Evolutionary conservation across 1,140 invertebrate genomes (phyloP).

Genomic region (Drosophila athabasca): DNA sequence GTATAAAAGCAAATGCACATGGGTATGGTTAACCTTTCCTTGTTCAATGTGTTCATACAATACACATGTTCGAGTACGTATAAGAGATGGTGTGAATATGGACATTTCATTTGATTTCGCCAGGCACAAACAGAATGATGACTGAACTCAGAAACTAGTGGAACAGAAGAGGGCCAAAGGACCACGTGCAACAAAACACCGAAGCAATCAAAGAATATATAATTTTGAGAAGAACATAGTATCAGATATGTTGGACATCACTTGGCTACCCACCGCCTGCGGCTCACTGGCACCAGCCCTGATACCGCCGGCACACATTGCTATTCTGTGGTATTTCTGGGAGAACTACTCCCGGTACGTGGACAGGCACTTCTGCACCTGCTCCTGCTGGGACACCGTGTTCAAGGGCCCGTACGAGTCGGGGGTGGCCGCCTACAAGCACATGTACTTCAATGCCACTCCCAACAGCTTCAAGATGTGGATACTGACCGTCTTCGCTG

Average conservation of each 20-base stretch:
- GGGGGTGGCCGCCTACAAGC: constrained; percentile 90
- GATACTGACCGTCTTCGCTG: constrained; percentile 87
- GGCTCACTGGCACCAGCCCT: constrained; percentile 81
- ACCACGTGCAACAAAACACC: background rate
- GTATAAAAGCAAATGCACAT: no score
- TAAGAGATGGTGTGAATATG: background rate
- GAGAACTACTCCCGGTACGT: constrained; percentile 88
- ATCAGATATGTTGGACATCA: constrained; percentile 70
- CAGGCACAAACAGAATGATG: constrained; percentile 17
- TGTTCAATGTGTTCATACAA: no score
- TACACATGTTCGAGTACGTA: no score
- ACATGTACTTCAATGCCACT: constrained; percentile 93
- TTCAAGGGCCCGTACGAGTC: constrained; percentile 93
- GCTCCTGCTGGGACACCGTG: constrained; percentile 92
- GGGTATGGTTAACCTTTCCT: no score
- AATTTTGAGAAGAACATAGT: constrained; percentile 9
- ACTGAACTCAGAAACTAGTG: background rate
- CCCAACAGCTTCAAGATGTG: constrained; percentile 91
- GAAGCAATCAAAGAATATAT: constrained; percentile 27
- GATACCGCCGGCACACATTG: constrained; percentile 87
- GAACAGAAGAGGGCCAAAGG: background rate
- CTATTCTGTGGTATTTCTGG: constrained; percentile 89
- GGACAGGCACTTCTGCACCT: constrained; percentile 88
- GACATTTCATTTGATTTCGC: background rate
- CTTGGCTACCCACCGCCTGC: constrained; percentile 80